Evolutionary conservation across 2,797 vertebrate species (phyloP).

Genomic region (Bufotes viridis): DNA sequence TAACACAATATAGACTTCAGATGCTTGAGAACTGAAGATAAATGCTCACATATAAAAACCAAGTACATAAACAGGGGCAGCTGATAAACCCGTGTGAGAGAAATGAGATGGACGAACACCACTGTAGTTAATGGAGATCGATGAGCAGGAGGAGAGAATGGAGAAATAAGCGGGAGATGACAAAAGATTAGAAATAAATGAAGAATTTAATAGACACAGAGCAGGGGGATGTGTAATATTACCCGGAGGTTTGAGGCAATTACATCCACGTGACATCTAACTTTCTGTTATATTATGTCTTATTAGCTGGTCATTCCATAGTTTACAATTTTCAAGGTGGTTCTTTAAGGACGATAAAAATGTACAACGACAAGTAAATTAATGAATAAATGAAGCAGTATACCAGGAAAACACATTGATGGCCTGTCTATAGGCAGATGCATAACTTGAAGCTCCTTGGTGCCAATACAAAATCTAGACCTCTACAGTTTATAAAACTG

Average conservation of each 20-base stretch:
- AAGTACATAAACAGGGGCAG: conserved; percentile 50
- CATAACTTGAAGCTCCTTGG: too few species aligned
- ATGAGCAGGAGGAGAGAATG: conserved; percentile 36
- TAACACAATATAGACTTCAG: conserved; percentile 46
- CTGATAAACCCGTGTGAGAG: conserved; percentile 55
- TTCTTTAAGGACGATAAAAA: background rate
- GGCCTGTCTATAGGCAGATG: background rate
- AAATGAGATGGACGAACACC: conserved; percentile 49
- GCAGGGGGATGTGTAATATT: conserved; percentile 10
- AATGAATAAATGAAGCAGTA: background rate
- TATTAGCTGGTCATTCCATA: background rate
- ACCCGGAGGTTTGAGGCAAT: background rate
- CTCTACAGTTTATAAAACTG: too few species aligned
- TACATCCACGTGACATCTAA: background rate
- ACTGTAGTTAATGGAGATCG: conserved; percentile 50
- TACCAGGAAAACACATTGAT: background rate
- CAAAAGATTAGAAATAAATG: conserved; percentile 42
- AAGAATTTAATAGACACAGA: conserved; percentile 3
- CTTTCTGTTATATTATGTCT: background rate
- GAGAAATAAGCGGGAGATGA: conserved; percentile 41
- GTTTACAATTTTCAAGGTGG: background rate
- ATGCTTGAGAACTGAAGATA: conserved; percentile 52
- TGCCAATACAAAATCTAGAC: too few species aligned
- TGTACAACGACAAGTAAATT: background rate
- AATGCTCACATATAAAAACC: conserved; percentile 50